These are phyloP conservation scores for Sylvilagus bachmani DNA, from an alignment of 2,113 vertebrate species.

Conservation along the genomic window DNA sequence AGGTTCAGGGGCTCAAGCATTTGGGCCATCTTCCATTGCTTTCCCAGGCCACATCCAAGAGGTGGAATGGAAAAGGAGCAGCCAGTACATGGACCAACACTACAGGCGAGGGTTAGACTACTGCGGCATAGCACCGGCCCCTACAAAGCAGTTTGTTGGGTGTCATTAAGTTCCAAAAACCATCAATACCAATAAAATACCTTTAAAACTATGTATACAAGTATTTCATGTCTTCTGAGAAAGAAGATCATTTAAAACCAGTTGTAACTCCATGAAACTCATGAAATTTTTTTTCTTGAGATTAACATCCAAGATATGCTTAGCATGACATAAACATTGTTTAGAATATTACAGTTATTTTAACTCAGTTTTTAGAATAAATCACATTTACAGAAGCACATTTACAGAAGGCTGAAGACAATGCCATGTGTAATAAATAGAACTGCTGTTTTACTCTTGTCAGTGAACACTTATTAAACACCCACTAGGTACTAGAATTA, in stretches of 20 bases:
- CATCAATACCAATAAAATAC: neutral
- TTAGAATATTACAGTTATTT: constrained; percentile 75
- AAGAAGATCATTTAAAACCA: constrained; percentile 38
- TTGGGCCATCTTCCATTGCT: too few relatives aligned
- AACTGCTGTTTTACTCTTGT: constrained; percentile 68
- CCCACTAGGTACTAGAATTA: constrained; percentile 70
- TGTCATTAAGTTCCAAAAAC: constrained; percentile 1
- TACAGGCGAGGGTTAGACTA: too few relatives aligned
- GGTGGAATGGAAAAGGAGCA: too few relatives aligned
- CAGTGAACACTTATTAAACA: constrained; percentile 76
- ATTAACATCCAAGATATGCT: constrained; percentile 60
- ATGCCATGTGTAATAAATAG: constrained; percentile 62
- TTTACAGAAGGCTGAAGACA: constrained; percentile 75
- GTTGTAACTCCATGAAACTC: constrained; percentile 16
- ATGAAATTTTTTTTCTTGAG: constrained; percentile 62
- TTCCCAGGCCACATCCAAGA: too few relatives aligned
- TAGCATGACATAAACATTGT: constrained; percentile 60
- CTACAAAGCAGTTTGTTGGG: neutral
- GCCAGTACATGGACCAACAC: too few relatives aligned
- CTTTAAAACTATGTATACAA: neutral
- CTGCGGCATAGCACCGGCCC: too few relatives aligned
- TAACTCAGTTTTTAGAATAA: constrained; percentile 70
- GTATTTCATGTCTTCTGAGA: neutral
- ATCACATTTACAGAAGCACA: constrained; percentile 67
- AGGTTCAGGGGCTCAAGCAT: too few relatives aligned